Base-by-base conservation (phyloP, 1,140 invertebrate species). In the Rhopalosiphum maidis region DNA sequence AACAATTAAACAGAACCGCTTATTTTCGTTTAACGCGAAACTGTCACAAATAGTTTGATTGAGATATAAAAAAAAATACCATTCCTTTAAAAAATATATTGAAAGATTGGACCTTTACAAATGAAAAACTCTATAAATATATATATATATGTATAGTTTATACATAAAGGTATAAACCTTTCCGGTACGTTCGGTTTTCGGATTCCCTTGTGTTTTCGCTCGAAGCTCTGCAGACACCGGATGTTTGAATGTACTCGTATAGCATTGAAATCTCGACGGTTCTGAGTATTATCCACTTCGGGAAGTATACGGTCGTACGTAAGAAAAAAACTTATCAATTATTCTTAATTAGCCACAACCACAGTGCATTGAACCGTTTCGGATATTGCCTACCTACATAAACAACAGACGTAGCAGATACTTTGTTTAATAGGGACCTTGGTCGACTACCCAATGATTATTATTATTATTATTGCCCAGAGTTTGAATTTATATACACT, bases 191-290 rank as follows among this genome's bases (percentile, higher is more conserved):
- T 89, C 25, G n/a, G 35, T 89, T 89, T 37, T 41, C 22, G 11
- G 8, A 89, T 51, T 89, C 51, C n/a, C 54, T n/a, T 77, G 60
- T 41, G 48, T 89, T 89, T 89, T 51, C 88, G 88, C 15, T 54
- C 23, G 23, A 37, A 89, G 55, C 21, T 55, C 51, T 25, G 51
- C 23, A 89, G 15, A 89, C 60, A 77, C 88, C 88, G 88, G 88
- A 89, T 89, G 48, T 89, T 89, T 11, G 22, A 30, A 54, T 37
- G 87, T 37, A 55, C 46, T 55, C 48, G 48, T 54, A n/a, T n/a
- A 41, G 37, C 51, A 55, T 55, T 55, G 54, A 41, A 54, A 89
- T 55, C 51, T 55, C 51, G 11, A 54, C 35, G 18, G n/a, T 77
- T n/a, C 43, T n/a, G 83, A 41, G 83, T n/a, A 77, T 77, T 77